A percentile compares a stretch with the other conserved stretches of the same genome.
Evolutionary conservation across 2,888 invertebrate species (phyloP).

Genomic region (Mythimna pallens): DNA sequence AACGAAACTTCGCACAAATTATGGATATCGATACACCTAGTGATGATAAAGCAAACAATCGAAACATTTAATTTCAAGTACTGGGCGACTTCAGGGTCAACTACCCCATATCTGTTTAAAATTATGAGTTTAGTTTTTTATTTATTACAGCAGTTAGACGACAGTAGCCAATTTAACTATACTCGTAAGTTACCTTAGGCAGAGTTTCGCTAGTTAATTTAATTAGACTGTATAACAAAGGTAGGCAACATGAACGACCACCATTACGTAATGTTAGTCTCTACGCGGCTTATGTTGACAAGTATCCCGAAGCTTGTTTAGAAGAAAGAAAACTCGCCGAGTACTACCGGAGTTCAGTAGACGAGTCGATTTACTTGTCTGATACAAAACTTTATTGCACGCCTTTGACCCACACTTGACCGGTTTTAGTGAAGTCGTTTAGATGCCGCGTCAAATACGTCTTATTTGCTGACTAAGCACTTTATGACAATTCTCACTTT

Average conservation of each 20-base stretch:
- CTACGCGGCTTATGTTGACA: neutral
- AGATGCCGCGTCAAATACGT: slow-evolving; percentile 18
- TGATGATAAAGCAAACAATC: no score
- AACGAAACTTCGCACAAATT: no score
- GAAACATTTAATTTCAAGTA: no score
- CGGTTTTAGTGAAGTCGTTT: slow-evolving; percentile 42
- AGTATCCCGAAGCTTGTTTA: slow-evolving; percentile 12
- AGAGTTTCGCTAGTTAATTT: neutral
- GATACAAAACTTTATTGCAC: slow-evolving; percentile 24
- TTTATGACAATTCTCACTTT: slow-evolving; percentile 27
- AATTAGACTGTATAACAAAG: neutral
- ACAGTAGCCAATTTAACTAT: no score
- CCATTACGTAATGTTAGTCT: neutral
- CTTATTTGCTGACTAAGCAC: slow-evolving; percentile 22
- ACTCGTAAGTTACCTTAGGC: no score
- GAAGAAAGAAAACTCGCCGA: slow-evolving; percentile 19
- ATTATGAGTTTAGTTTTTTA: neutral
- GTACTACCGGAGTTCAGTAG: slow-evolving; percentile 8
- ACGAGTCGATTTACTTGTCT: slow-evolving; percentile 27
- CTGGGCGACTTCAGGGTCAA: no score
- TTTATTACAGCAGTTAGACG: no score
- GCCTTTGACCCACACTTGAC: slow-evolving; percentile 43
- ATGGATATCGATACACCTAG: no score
- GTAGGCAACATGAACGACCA: neutral
- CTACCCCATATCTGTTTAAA: neutral